phyloP scores from a whole-genome alignment of 2,888 invertebrate species.

The Tinea semifulvella region DNA sequence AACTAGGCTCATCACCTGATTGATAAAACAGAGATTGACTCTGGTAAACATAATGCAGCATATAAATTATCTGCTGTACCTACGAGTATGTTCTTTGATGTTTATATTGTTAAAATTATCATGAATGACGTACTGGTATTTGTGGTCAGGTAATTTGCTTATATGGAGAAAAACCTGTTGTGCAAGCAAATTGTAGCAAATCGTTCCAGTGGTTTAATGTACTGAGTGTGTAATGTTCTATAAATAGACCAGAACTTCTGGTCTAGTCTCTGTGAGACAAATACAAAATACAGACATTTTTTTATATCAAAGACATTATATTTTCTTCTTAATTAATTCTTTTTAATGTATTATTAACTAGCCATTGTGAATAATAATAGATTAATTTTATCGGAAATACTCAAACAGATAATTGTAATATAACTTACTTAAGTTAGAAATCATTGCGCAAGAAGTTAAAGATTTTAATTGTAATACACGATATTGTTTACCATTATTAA shows the following conservation, averaged over 20 bases:
- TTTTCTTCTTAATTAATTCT: neutral
- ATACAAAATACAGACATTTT: no score
- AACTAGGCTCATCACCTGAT: no score
- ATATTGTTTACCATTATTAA: neutral
- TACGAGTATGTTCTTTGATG: no score
- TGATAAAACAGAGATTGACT: no score
- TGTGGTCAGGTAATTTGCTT: slow-evolving; percentile 15
- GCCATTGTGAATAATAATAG: no score
- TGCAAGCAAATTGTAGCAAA: slow-evolving; percentile 22
- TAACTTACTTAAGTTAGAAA: no score
- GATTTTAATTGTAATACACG: neutral
- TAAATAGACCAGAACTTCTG: slow-evolving; percentile 12
- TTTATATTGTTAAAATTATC: no score
- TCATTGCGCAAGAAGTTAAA: neutral
- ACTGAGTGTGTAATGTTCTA: slow-evolving; percentile 4
- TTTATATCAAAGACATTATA: no score
- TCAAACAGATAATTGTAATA: slow-evolving; percentile 2
- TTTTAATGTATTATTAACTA: no score
- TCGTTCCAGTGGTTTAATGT: slow-evolving; percentile 18
- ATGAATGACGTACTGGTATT: slow-evolving; percentile 14
- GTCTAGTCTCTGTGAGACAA: no score
- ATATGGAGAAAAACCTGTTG: slow-evolving; percentile 21
- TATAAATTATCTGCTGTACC: no score
- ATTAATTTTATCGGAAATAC: neutral
- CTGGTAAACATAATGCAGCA: no score